Percentiles rank a stretch among this genome's conserved stretches.
Conservation (phyloP, 2,888 invertebrate species). For the Zeuzera pyrina region DNA sequence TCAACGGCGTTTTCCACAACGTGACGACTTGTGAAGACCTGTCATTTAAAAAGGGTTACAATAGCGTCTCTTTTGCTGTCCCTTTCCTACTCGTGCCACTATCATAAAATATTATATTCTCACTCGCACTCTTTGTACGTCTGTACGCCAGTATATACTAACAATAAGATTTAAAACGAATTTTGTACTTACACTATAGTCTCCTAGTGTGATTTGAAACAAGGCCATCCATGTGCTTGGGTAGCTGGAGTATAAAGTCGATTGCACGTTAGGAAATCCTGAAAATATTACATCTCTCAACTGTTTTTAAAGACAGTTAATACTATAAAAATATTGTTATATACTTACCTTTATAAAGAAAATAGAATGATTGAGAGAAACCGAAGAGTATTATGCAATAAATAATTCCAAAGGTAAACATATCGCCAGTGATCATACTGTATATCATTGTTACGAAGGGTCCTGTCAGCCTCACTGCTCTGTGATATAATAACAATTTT, state of each 20-base stretch:
- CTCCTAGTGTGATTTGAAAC: conserved; percentile 97
- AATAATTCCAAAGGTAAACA: conserved; percentile 98
- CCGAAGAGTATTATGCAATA: conserved; percentile 95
- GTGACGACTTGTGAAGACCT: conserved; percentile 6
- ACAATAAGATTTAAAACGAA: too few species aligned
- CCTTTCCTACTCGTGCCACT: too few species aligned
- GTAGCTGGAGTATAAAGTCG: conserved; percentile 87
- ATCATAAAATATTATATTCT: too few species aligned
- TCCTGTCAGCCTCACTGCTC: conserved; percentile 94
- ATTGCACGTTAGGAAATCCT: conserved; percentile 86
- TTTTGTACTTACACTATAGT: conserved; percentile 88
- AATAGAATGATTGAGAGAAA: conserved; percentile 96
- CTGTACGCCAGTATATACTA: too few species aligned
- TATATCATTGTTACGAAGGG: conserved; percentile 99
- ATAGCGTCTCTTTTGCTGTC: too few species aligned
- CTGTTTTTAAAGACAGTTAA: background rate
- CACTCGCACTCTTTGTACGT: too few species aligned
- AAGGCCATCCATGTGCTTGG: conserved; percentile 97
- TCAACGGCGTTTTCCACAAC: too few species aligned
- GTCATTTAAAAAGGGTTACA: too few species aligned
- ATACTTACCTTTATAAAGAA: conserved; percentile 85
- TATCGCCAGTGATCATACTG: conserved; percentile 98
- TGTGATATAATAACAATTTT: too few species aligned
- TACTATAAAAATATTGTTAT: background rate
- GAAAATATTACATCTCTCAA: conserved; percentile 14